Evolutionary conservation across 2,113 vertebrate genomes (phyloP).

Genomic region (Cygnus buccinator): DNA sequence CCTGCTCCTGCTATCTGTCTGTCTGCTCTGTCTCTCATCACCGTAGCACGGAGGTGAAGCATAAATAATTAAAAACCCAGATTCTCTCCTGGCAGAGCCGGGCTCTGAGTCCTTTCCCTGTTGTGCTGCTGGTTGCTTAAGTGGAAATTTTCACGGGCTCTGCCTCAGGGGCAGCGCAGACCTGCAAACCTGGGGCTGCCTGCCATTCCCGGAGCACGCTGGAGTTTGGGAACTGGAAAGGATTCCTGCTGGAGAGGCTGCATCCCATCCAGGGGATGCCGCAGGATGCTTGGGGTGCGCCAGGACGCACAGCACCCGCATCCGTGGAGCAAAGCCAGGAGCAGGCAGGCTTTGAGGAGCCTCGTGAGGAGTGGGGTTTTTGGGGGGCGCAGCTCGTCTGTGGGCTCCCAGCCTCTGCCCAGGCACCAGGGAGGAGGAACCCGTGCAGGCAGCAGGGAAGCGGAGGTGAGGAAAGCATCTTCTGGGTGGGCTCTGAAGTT

Average conservation of each 20-base stretch:
- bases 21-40: not conserved
- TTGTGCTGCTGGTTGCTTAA: not conserved
- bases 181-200: not conserved
- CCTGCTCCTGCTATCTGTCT: not conserved
- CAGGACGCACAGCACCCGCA: not conserved
- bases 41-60: not conserved
- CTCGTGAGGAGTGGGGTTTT: not conserved
- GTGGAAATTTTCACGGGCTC: not conserved
- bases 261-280: not conserved
- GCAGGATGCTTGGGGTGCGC: not conserved
- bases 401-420: not conserved
- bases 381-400: not conserved
- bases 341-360: not conserved
- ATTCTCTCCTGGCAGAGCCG: not conserved
- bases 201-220: accelerated
- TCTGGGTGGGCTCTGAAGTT: not conserved
- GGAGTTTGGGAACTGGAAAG: not conserved
- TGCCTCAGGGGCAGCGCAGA: not conserved
- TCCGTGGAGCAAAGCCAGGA: not conserved
- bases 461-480: not conserved
- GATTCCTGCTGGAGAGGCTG: not conserved
- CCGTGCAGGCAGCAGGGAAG: not conserved
- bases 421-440: not conserved
- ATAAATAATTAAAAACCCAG: constrained; percentile 20
- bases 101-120: not conserved